phyloP scores from a whole-genome alignment of 2,888 invertebrate species.

The Malthinus flaveolus region DNA sequence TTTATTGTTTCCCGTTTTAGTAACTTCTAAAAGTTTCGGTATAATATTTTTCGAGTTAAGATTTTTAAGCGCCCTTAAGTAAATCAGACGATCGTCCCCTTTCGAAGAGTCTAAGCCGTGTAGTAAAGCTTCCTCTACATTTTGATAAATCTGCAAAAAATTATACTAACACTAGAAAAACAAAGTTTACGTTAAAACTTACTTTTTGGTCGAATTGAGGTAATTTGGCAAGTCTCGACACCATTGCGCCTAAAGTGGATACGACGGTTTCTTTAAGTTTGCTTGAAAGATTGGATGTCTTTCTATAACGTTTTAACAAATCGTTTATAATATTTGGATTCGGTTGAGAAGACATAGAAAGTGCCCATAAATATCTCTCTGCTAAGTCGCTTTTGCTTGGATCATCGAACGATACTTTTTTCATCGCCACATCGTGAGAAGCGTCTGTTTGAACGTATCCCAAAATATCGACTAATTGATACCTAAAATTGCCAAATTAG shows the following conservation, averaged over 20 bases:
- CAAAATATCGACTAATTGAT: conserved; percentile 70
- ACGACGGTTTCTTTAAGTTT: conserved; percentile 70
- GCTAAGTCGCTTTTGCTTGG: conserved; percentile 54
- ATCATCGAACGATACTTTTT: conserved; percentile 62
- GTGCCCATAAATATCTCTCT: conserved; percentile 75
- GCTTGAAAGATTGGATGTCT: conserved; percentile 57
- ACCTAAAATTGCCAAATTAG: conserved; percentile 49
- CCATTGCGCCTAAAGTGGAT: conserved; percentile 67
- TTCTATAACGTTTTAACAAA: conserved; percentile 55
- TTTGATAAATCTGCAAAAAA: conserved; percentile 47
- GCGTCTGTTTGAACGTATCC: conserved; percentile 71
- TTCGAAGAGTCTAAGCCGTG: conserved; percentile 48
- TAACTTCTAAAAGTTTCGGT: conserved; percentile 62
- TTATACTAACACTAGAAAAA: not conserved
- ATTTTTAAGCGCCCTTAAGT: conserved; percentile 72
- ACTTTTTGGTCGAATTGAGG: conserved; percentile 35
- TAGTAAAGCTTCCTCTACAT: conserved; percentile 50
- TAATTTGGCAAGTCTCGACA: conserved; percentile 53
- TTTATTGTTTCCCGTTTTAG: conserved; percentile 57
- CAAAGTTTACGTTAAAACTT: not conserved
- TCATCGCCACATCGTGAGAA: conserved; percentile 70
- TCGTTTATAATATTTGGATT: conserved; percentile 60
- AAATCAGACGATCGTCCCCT: conserved; percentile 62
- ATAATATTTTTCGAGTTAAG: conserved; percentile 64
- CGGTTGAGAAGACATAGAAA: conserved; percentile 70